Conservation (phyloP, 2,113 vertebrate genomes). For the Polypterus bichir region DNA sequence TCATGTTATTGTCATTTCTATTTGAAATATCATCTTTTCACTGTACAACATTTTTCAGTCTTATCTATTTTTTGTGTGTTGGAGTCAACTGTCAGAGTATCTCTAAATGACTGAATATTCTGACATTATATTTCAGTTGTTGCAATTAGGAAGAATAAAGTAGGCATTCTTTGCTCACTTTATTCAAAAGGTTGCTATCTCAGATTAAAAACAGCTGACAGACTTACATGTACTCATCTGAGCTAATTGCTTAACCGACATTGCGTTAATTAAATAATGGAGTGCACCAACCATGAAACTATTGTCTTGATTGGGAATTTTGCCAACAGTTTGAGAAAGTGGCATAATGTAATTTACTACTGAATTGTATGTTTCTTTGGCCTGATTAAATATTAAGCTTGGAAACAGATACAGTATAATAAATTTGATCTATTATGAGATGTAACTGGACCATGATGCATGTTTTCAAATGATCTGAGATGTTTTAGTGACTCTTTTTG, state of each 20-base stretch:
- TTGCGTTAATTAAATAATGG: slow-evolving; percentile 64
- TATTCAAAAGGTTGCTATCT: slow-evolving; percentile 18
- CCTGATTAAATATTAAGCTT: too few species aligned
- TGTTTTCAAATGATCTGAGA: too few species aligned
- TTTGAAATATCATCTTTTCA: background rate
- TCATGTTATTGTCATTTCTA: background rate
- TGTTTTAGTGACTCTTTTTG: too few species aligned
- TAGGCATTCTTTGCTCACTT: slow-evolving; percentile 15
- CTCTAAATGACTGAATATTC: slow-evolving; percentile 14
- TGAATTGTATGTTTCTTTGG: too few species aligned
- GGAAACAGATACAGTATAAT: too few species aligned
- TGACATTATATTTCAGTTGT: slow-evolving; percentile 19
- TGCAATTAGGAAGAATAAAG: slow-evolving; percentile 14
- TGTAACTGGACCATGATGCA: too few species aligned
- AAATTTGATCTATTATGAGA: too few species aligned
- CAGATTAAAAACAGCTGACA: slow-evolving; percentile 25
- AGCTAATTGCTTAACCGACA: slow-evolving; percentile 53
- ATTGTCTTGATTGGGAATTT: slow-evolving; percentile 53
- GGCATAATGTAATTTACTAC: slow-evolving; percentile 37
- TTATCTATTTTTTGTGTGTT: slow-evolving; percentile 2
- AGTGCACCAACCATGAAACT: slow-evolving; percentile 47
- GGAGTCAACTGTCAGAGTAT: slow-evolving; percentile 8
- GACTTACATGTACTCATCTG: slow-evolving; percentile 53
- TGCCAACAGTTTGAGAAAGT: slow-evolving; percentile 39
- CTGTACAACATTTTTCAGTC: background rate